Base-by-base conservation (phyloP, 2,113 vertebrate genomes). In the Leptosomus discolor region DNA sequence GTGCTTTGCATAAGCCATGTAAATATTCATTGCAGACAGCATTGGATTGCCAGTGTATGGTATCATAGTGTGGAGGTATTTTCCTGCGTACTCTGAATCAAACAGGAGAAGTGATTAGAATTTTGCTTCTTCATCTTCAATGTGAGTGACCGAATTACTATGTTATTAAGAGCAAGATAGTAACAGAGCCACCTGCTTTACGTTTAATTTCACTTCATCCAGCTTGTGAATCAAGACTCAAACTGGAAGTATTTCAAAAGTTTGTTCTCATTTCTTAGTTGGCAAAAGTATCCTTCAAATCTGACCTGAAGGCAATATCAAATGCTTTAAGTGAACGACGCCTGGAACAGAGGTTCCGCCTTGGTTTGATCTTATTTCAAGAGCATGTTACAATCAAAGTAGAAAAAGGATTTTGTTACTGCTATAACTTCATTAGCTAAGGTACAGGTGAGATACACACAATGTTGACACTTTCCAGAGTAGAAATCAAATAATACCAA, bases 401-500 rank as follows among this genome's bases (percentile, higher is more conserved):
- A 71, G 30, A 82, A 71, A 50, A 75, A 68, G 5, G 7, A 63
- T 67, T 87, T 89, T 90, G 15, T 68, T 83, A 41, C 30, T 69
- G 13, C 32, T 18, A 6, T 60, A 45, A 69, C 22, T 88, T 92
- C 27, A 50, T 91, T 65, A 64, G 10, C 39, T 82, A 20, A 58
- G 11, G 2, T 54, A 34, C 29, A 54, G 32, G 41, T 0, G 0
- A 80, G 26, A n/a, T 43, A 64, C 7, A 12, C 20, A 24, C 0
- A 0, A 41, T 84, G 23, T 26, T 39, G 29, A n/a, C 5, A 16
- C 15, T 81, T 85, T 27, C 7, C 46, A 71, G n/a, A 71, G 51
- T 20, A 92, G 12, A 85, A 71, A 67, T 54, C 32, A 3, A 65
- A 2, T 51, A 60, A 48, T 70, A 75, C 4, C 29, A 81, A 54